These are phyloP conservation scores for Stomatorhinus ivindoensis DNA, from an alignment of 2,113 vertebrate genomes.

Conservation along the genomic window DNA sequence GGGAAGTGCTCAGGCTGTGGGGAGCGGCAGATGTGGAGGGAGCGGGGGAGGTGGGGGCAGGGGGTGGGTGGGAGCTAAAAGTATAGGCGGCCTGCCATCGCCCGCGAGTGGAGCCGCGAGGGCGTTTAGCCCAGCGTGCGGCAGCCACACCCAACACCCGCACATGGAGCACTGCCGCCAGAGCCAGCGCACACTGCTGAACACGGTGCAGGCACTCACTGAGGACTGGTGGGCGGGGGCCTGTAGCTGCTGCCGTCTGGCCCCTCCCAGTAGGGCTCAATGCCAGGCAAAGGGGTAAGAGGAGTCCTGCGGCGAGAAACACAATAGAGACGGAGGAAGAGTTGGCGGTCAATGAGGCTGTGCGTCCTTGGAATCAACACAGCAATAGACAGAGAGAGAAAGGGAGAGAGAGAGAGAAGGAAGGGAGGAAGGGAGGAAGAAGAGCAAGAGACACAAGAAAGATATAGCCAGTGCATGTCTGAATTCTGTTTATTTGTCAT, in stretches of 20 bases:
- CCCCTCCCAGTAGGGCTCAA: conserved; percentile 60
- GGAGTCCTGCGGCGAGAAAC: conserved; percentile 64
- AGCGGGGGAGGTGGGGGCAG: background rate
- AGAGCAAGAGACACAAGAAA: conserved; percentile 24
- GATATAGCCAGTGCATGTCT: conserved; percentile 20
- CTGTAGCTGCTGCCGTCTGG: conserved; percentile 55
- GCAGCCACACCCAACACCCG: conserved; percentile 29
- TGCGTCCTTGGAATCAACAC: background rate
- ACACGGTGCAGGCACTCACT: conserved; percentile 60
- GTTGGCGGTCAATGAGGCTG: conserved; percentile 13
- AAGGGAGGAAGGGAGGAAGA: background rate
- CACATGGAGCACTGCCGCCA: conserved; percentile 40
- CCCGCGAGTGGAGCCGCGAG: conserved; percentile 18
- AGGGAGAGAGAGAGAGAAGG: conserved; percentile 19
- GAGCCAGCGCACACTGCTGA: conserved; percentile 34
- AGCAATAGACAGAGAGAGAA: conserved; percentile 14
- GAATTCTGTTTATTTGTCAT: conserved; percentile 26
- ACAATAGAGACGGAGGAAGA: conserved; percentile 60
- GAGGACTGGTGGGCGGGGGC: conserved; percentile 52
- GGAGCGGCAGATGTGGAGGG: background rate
- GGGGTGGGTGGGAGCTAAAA: background rate
- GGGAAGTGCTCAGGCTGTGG: background rate
- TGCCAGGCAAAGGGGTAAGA: conserved; percentile 59
- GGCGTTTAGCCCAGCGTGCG: conserved; percentile 32
- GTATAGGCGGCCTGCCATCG: conserved; percentile 5